Base-by-base conservation (phyloP, 1,140 invertebrate species). In the Amyelois transitella region DNA sequence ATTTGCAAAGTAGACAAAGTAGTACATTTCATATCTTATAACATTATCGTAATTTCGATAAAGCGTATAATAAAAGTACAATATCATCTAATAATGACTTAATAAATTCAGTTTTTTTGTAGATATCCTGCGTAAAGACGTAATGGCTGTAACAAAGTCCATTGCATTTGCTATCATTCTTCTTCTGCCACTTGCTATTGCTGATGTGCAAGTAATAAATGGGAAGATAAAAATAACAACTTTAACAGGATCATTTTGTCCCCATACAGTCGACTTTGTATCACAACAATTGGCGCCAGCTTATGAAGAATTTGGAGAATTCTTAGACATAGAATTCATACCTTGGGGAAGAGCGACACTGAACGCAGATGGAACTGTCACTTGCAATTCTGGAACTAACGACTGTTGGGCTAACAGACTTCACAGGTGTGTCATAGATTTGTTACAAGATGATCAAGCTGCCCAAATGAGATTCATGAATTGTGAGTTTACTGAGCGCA, bases 351-450 rank as follows among this genome's bases (percentile, higher is more conserved):
- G 78, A 43, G 72, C 80, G 0, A 44, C 20, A 21, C 60, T 74
- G n/a, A 43, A 55, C 14, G 51, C 52, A n/a, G 61, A 72, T n/a
- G 73, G 66, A 7, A 57, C 18, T n/a, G 49, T 81, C 0, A 44
- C 50, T 0, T 88, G 86, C 44, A 81, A 85, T 44, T 83, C 80
- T 53, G 67, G 70, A 7, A 20, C 18, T 0, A 55, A 43, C 5
- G 81, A 85, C 43, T 88, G 86, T 59, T 81, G 72, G 70, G 84
- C 77, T 0, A 87, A 88, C 53, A 69, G 77, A 18, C 63, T 87
- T 14, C 84, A 86, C 8, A 71, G 81, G 43, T 88, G 86, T 49
- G 72, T 60, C 1, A 32, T 88, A 1, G 52, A 82, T 21, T 51
- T 70, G 51, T 62, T 87, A 18, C 60, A 63, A 8, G 56, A 48